Evolutionary conservation across 2,888 invertebrate species (phyloP).

Genomic region (Megamerina dolium): DNA sequence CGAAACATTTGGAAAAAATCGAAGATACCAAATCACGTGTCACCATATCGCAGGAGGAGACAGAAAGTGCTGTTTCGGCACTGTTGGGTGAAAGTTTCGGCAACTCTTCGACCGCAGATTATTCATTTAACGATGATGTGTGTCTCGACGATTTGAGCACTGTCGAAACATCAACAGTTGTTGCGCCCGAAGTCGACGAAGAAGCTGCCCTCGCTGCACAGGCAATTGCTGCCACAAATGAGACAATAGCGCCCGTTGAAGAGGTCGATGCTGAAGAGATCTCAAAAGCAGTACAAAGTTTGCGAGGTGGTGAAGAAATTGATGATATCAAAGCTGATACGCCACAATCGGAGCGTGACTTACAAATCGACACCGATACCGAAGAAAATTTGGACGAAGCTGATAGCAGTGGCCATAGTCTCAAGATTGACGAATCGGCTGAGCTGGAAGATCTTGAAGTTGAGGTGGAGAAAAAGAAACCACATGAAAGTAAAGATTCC

Average conservation of each 20-base stretch:
- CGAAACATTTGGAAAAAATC: constrained; percentile 52
- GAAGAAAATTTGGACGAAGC: constrained; percentile 64
- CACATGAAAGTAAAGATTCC: not conserved
- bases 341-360: constrained; percentile 75
- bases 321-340: constrained; percentile 75
- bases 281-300: constrained; percentile 75
- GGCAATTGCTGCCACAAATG: constrained; percentile 30
- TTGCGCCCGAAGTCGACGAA: constrained; percentile 49
- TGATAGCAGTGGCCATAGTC: constrained; percentile 44
- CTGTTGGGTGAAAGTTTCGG: constrained; percentile 81
- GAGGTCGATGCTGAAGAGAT: constrained; percentile 75
- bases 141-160: constrained; percentile 34
- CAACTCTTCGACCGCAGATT: constrained; percentile 53
- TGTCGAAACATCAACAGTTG: constrained; percentile 48
- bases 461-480: not conserved
- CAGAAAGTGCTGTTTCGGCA: constrained; percentile 86
- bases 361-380: constrained; percentile 80
- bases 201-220: constrained; percentile 51
- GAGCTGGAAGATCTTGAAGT: not conserved
- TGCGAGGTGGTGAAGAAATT: constrained; percentile 54
- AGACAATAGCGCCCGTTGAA: constrained; percentile 35
- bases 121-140: constrained; percentile 44
- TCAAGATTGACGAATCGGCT: constrained; percentile 40
- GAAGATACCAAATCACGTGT: constrained; percentile 72
- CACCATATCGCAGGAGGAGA: constrained; percentile 82